phyloP scores from a whole-genome alignment of 2,113 vertebrate species.

The Balaeniceps rex region DNA sequence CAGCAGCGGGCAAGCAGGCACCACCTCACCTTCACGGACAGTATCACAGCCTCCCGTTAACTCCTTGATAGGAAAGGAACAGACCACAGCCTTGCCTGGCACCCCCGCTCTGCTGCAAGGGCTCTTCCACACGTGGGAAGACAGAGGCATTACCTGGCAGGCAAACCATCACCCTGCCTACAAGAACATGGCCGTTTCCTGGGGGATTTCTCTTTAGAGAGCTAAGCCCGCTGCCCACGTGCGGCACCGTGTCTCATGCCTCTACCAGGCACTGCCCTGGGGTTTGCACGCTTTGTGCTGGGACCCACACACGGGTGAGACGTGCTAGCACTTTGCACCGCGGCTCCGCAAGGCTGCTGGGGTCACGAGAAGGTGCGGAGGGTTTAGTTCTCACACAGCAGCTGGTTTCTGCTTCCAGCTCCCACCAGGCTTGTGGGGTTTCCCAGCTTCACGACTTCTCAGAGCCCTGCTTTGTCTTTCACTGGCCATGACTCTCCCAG shows the following conservation, averaged over 20 bases:
- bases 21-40: background rate
- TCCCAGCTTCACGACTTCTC: background rate
- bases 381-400: background rate
- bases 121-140: background rate
- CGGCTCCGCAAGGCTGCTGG: fast-evolving
- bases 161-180: background rate
- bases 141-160: background rate
- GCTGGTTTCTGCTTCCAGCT: background rate
- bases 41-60: background rate
- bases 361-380: background rate
- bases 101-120: background rate
- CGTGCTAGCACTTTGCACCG: too few relatives aligned
- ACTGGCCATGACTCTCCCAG: fast-evolving
- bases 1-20: background rate
- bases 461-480: background rate
- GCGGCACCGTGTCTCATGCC: background rate
- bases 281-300: background rate
- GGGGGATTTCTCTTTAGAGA: background rate
- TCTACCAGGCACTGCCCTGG: background rate
- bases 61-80: background rate
- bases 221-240: background rate
- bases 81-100: background rate
- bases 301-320: fast-evolving
- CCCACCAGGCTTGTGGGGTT: background rate
- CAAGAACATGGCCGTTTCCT: background rate